Conservation (phyloP, 2,888 invertebrate species). For the Anticlea derivata region DNA sequence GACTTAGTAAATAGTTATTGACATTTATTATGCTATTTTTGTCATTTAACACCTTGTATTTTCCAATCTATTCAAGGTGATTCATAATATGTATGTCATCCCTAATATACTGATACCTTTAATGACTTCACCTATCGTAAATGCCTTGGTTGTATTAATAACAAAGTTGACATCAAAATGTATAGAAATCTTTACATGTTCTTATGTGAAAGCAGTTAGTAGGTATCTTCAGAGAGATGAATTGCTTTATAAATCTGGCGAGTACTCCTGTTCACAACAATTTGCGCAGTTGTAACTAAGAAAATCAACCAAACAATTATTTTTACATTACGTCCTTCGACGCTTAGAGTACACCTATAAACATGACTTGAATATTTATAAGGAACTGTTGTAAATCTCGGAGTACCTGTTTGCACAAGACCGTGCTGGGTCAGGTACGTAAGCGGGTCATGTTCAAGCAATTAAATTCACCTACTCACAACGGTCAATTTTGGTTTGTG, state of each 20-base stretch:
- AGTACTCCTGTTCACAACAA: neutral
- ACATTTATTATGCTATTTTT: conserved; percentile 61
- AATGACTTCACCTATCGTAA: too few relatives aligned
- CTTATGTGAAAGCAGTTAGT: too few relatives aligned
- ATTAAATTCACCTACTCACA: too few relatives aligned
- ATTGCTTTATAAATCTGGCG: too few relatives aligned
- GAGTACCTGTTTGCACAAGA: neutral
- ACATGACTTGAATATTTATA: conserved; percentile 39
- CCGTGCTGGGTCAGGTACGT: neutral
- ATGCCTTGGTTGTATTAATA: too few relatives aligned
- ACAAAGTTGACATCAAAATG: too few relatives aligned
- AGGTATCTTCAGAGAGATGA: too few relatives aligned
- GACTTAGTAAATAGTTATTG: conserved; percentile 52
- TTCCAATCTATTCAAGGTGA: conserved; percentile 34
- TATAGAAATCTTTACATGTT: too few relatives aligned
- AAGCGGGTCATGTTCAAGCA: neutral
- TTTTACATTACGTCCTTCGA: conserved; percentile 45
- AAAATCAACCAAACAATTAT: conserved; percentile 52
- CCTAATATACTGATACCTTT: too few relatives aligned
- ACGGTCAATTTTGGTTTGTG: too few relatives aligned
- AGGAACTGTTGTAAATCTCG: conserved; percentile 40
- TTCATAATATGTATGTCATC: too few relatives aligned
- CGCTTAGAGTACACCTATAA: conserved; percentile 31
- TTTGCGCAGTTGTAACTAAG: conserved; percentile 47
- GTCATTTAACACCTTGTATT: conserved; percentile 47